These are phyloP conservation scores for Nannoperca obscura DNA, from an alignment of 2,797 vertebrate genomes.

Conservation along the genomic window DNA sequence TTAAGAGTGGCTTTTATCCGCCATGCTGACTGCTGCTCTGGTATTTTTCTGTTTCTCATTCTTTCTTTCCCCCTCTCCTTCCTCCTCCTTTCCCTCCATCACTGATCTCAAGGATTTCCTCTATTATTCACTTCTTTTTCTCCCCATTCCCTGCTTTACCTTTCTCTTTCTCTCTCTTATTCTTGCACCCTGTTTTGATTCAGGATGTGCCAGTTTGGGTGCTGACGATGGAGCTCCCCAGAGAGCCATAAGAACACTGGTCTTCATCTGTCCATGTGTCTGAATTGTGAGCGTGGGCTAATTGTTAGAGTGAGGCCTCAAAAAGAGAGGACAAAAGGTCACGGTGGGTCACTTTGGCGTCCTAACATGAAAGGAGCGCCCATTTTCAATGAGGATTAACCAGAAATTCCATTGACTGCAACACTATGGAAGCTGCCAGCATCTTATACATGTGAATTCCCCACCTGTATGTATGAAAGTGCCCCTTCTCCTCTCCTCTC, in stretches of 20 bases:
- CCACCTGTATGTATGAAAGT: constrained; percentile 61
- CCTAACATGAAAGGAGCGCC: constrained; percentile 85
- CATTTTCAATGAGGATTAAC: constrained; percentile 88
- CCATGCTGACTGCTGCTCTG: constrained; percentile 83
- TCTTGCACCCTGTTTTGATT: constrained; percentile 80
- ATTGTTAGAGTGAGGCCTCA: constrained; percentile 85
- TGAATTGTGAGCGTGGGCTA: constrained; percentile 85
- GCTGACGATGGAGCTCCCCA: constrained; percentile 74
- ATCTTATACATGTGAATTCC: constrained; percentile 79
- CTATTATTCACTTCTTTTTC: constrained; percentile 66
- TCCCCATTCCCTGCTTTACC: constrained; percentile 40
- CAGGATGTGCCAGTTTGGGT: constrained; percentile 83
- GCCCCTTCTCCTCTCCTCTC: constrained; percentile 1
- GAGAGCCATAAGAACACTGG: constrained; percentile 75
- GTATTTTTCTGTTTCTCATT: constrained; percentile 83
- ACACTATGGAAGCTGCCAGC: constrained; percentile 79
- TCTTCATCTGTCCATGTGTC: constrained; percentile 77
- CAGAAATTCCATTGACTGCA: constrained; percentile 84
- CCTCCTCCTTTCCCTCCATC: constrained; percentile 65
- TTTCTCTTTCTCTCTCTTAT: constrained; percentile 55
- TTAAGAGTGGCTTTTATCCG: constrained; percentile 77
- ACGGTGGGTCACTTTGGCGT: constrained; percentile 84
- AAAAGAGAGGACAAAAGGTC: constrained; percentile 88
- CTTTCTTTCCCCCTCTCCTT: constrained; percentile 60
- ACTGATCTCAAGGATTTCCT: constrained; percentile 74